Evolutionary conservation across 2,113 vertebrate species (phyloP).

Genomic region (Embiotoca jacksoni): DNA sequence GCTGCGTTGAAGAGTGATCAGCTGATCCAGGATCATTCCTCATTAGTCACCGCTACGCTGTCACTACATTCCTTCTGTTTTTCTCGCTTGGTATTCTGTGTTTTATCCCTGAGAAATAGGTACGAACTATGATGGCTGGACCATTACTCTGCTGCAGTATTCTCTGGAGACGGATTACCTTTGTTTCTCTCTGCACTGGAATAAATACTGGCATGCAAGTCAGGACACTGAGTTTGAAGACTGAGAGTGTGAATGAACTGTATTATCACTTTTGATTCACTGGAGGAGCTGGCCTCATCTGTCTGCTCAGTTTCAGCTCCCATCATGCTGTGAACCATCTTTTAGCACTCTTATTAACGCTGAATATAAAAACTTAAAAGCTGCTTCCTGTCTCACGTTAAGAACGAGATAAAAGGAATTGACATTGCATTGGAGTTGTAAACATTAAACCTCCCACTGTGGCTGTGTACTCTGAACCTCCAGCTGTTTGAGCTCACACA

Average conservation of each 20-base stretch:
- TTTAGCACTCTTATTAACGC: constrained; percentile 34
- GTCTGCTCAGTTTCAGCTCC: constrained; percentile 13
- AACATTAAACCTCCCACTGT: constrained; percentile 8
- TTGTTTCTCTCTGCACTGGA: constrained; percentile 12
- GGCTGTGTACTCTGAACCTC: constrained; percentile 1
- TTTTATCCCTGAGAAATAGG: constrained; percentile 29
- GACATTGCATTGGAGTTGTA: constrained; percentile 41
- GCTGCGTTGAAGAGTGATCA: background rate
- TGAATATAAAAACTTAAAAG: constrained; percentile 13
- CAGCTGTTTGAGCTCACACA: constrained; percentile 15
- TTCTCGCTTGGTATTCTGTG: constrained; percentile 7
- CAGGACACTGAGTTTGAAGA: background rate
- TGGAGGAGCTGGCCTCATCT: background rate
- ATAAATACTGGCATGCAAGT: constrained; percentile 20
- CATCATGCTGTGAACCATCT: constrained; percentile 25
- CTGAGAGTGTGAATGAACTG: constrained; percentile 2
- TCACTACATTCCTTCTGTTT: constrained; percentile 16
- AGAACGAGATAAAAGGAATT: constrained; percentile 19
- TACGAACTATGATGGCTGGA: constrained; percentile 7
- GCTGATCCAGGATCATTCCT: constrained; percentile 6
- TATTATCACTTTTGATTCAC: constrained; percentile 38
- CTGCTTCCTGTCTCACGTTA: background rate
- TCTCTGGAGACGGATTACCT: constrained; percentile 12
- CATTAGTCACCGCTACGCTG: constrained; percentile 15
- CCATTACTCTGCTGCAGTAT: constrained; percentile 17